Evolutionary conservation across 2,888 invertebrate species (phyloP), one percentile per base, ranked within the genome.

Genomic region (Coecobrya sp.): DNA sequence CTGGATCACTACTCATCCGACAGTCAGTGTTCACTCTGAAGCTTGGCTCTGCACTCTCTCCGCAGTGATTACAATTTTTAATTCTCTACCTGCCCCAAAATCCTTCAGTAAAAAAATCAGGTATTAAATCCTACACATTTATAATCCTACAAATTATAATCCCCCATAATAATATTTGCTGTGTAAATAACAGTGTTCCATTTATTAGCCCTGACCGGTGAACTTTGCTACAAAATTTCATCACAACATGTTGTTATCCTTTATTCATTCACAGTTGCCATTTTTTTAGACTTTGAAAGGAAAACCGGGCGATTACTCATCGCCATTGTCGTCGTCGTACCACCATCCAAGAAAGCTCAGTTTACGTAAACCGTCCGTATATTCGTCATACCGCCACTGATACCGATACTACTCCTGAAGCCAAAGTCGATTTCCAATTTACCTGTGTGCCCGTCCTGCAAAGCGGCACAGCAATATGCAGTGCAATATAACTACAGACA

Each of bases 381-480:
- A 62, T 62, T 7, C 36, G 36, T 36, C 36, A 36, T 7, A 36
- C 36, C 36, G 7, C 36, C 7, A 36, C 36, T 36, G 3, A 36
- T 36, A 36, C 36, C 36, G n/a, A n/a, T n/a, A 36, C 36, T 36
- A 36, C 36, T 36, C 0, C 62, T 25, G 62, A 62, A 62, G 62
- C 62, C 25, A 62, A 62, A 62, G 62, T 62, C 7, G 25, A 62
- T 62, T 19, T 25, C n/a, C 55, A 13, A 25, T 62, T 62, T 62
- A 62, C 62, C 62, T 62, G 62, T 62, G 62, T 22, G 62, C 11
- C 62, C 62, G 4, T 62, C 62, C 22, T 62, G 22, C 25, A 82
- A 89, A 88, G 87, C 76, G 62, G 79, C 65, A 88, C 65, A 88
- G 45, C 79, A 79, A 45, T n/a, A n/a, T 88, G 87, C 79, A 79